Evolutionary conservation across 2,113 vertebrate species (phyloP), one percentile per base, ranked within the genome.

Genomic region (Lanius collurio): DNA sequence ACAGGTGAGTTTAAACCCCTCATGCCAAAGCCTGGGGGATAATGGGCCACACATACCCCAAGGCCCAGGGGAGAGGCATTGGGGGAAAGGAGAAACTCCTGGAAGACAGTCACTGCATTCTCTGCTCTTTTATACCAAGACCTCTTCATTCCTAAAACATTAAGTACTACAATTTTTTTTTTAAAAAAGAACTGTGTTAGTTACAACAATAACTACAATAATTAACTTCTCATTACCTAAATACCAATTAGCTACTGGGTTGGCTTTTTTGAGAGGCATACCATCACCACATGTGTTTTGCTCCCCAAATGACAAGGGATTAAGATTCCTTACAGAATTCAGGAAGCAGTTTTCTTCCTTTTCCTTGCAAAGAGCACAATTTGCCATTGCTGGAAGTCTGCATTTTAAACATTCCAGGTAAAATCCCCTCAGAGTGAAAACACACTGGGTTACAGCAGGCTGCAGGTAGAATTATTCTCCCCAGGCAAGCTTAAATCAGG

Each of bases 1-100:
- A 65, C 13, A 26, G 22, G 21, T 0, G 14, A 60, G 20, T 27
- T 80, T 11, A 33, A 26, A 76, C 19, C 13, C 24, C 5, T 31
- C 6, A 7, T 4, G 16, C 23, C 76, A 70, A 55, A 64, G 41
- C 7, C 44, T 19, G 31, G 10, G 6, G 21, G 44, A 31, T 7
- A 9, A 53, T 0, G 10, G 33, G 37, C 8, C 37, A 33, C 81
- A 30, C 0, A 0, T 0, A 41, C 5, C 15, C 30, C 9, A 2
- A 46, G 19, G 37, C 1, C 37, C 7, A 31, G 30, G 39, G 30
- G 4, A 85, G 15, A 60, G 20, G 47, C 10, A 21, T 3, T 23
- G 22, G 31, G 31, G 46, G 8, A 33, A 22, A 6, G 31, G 20
- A 65, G 24, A 30, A 47, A 44, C 13, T 22, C 31, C 39, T 15